Conservation (phyloP, 2,113 vertebrate genomes). For the Scomber scombrus region DNA sequence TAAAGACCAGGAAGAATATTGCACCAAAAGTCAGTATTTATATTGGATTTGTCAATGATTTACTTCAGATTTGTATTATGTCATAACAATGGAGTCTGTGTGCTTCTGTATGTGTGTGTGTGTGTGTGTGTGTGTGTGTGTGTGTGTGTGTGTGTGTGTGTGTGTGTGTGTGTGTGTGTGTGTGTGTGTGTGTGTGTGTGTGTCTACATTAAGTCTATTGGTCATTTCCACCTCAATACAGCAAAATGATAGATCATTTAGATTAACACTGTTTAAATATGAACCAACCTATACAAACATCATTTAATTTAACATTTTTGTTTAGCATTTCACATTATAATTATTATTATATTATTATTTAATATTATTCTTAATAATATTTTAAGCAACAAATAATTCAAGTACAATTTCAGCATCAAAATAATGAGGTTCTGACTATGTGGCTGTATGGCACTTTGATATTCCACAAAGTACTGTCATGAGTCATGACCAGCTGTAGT, state of each 20-base stretch:
- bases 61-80: neutral
- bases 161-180: too few relatives aligned
- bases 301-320: neutral
- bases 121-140: neutral
- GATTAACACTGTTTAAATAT: neutral
- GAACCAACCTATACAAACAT: too few relatives aligned
- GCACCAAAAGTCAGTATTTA: slow-evolving; percentile 3
- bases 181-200: neutral
- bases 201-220: neutral
- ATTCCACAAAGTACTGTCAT: too few relatives aligned
- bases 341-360: too few relatives aligned
- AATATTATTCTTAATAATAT: neutral
- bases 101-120: too few relatives aligned
- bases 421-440: too few relatives aligned
- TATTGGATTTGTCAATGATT: neutral
- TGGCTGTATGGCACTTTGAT: too few relatives aligned
- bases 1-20: slow-evolving; percentile 2
- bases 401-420: too few relatives aligned
- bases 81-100: neutral
- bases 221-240: neutral
- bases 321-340: neutral
- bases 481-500: neutral
- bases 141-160: neutral
- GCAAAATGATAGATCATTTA: neutral
- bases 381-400: neutral